Base-by-base conservation (phyloP, 2,113 vertebrate species). In the Cochlearius cochlearius region DNA sequence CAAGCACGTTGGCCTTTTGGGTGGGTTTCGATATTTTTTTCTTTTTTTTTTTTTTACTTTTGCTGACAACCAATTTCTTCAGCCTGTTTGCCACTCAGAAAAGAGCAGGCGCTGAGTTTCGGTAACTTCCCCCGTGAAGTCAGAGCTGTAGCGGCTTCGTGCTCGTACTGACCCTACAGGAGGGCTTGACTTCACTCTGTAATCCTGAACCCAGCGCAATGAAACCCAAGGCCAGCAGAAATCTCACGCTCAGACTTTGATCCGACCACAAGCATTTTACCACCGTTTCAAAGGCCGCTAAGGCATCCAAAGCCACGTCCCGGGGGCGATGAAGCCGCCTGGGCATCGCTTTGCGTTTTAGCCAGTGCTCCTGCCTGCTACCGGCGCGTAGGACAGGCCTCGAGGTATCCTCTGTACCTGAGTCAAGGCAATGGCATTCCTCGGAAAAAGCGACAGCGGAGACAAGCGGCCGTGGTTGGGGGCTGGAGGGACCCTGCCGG, bases 251-350 rank as follows among this genome's bases (percentile, higher is more conserved):
- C 62, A 9, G 63, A 3, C 92, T 92, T 64, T 84, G 77, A 87
- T 81, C 88, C 4, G 3, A 12, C 53, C 34, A 1, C 47, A 85
- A 94, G 49, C 43, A 20, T 60, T 86, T 92, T 69, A 56, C 55
- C 68, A 2, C 62, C 0, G 0, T 34, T 55, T 63, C 71, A 55
- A 47, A 81, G 74, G 15, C 43, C 1, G 0, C 49, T 14, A 7
- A 63, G 26, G 30, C 7, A 0, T 12, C 53, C 58, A 9, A 49
- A 11, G 43, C 12, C 27, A 36, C 9, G 19, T 26, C 34, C 36
- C 0, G 1, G 23, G 63, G 56, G 15, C 36, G 58, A 60, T 7
- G 58, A 36, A 36, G n/a, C 58, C 25, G n/a, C 58, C n/a, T 25
- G 58, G 25, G 45, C 43, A n/a, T 10, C 1, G 2, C 47, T 68